These are phyloP conservation scores for Callospermophilus lateralis DNA, from an alignment of 2,113 vertebrate species.

Conservation along the genomic window DNA sequence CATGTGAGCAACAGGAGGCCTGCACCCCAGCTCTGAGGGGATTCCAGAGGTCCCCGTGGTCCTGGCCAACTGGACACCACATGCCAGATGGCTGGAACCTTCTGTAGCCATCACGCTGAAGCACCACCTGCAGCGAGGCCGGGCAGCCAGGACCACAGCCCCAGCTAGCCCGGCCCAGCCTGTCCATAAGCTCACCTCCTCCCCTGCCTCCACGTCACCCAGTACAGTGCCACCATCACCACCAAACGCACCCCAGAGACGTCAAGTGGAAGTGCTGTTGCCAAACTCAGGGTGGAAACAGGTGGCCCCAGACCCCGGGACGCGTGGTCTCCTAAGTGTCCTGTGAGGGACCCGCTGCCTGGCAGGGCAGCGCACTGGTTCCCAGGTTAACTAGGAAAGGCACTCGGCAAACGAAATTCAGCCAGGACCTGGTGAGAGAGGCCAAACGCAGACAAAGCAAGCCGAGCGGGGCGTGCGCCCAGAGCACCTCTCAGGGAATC, in stretches of 20 bases:
- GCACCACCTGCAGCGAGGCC: background rate
- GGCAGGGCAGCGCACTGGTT: background rate
- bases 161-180: background rate
- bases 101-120: no score
- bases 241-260: no score
- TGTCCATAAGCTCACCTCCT: no score
- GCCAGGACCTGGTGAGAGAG: background rate
- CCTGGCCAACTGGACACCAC: background rate
- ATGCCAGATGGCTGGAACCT: no score
- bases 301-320: background rate
- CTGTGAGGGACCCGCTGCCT: accelerated
- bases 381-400: background rate
- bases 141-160: background rate
- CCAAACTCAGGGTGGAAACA: accelerated
- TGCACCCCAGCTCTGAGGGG: background rate
- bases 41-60: background rate
- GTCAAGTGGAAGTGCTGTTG: background rate
- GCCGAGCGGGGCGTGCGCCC: no score
- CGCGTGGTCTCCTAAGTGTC: accelerated
- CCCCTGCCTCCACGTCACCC: background rate
- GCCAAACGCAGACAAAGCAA: no score
- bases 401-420: background rate
- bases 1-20: background rate
- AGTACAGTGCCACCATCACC: no score
- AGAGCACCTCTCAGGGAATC: no score